Percentiles rank a stretch among this genome's conserved stretches.
These are phyloP conservation scores for Cetoscarus ocellatus DNA, from an alignment of 2,797 vertebrate genomes.

Conservation along the genomic window DNA sequence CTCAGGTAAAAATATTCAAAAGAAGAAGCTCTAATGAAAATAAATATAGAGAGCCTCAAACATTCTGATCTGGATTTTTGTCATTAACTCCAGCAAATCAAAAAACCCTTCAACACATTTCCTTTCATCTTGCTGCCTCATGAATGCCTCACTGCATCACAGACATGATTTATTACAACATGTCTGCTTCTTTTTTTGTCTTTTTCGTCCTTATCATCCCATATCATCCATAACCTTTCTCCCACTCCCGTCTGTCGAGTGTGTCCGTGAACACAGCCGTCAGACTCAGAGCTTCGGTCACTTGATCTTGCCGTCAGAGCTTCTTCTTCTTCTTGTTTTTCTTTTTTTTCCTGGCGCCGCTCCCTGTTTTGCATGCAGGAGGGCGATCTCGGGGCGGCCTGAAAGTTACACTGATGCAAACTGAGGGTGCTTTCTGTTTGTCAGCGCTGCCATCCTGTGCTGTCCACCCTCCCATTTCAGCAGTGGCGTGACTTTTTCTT, in stretches of 20 bases:
- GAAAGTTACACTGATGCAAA: slow-evolving; percentile 69
- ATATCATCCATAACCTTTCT: slow-evolving; percentile 41
- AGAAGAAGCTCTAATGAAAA: too few relatives aligned
- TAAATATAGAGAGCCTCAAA: neutral
- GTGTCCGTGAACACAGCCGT: slow-evolving; percentile 56
- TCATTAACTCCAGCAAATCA: slow-evolving; percentile 17
- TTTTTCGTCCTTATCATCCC: slow-evolving; percentile 48
- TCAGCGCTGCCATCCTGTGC: slow-evolving; percentile 50
- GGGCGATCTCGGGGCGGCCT: slow-evolving; percentile 36
- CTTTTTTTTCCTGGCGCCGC: slow-evolving; percentile 25
- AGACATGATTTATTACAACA: slow-evolving; percentile 59
- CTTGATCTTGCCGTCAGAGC: slow-evolving; percentile 29
- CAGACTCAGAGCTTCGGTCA: slow-evolving; percentile 31
- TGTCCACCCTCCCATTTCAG: slow-evolving; percentile 51
- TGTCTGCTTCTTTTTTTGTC: neutral
- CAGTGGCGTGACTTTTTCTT: slow-evolving; percentile 26
- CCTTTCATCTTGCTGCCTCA: slow-evolving; percentile 48
- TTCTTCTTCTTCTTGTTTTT: too few relatives aligned
- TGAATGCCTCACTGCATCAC: slow-evolving; percentile 63
- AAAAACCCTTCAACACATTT: slow-evolving; percentile 36
- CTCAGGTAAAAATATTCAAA: too few relatives aligned
- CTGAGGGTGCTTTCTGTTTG: slow-evolving; percentile 59
- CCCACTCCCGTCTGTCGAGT: slow-evolving; percentile 51
- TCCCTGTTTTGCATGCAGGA: slow-evolving; percentile 72
- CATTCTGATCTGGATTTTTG: slow-evolving; percentile 10